phyloP scores from a whole-genome alignment of 2,113 vertebrate species.

The Percopsis transmontana region DNA sequence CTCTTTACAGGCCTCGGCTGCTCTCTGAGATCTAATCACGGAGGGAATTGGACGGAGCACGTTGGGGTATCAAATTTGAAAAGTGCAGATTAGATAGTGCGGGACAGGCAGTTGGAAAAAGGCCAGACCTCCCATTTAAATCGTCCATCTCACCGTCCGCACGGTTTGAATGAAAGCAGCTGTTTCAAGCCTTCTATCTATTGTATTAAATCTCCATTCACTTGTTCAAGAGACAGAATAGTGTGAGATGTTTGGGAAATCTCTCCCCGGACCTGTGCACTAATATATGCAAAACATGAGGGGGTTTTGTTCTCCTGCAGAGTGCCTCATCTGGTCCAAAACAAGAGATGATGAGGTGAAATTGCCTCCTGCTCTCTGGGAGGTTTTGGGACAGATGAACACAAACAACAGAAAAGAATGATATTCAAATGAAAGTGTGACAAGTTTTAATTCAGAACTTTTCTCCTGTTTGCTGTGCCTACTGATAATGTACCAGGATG shows the following conservation, averaged over 20 bases:
- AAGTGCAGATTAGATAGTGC: slow-evolving; percentile 33
- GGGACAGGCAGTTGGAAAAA: slow-evolving; percentile 7
- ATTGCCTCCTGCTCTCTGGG: slow-evolving; percentile 2
- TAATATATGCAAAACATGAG: slow-evolving; percentile 30
- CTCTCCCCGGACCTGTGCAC: slow-evolving; percentile 21
- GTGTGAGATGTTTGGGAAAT: slow-evolving; percentile 2
- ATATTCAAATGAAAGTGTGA: neutral
- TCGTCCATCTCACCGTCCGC: neutral
- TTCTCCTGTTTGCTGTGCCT: neutral
- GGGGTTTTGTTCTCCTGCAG: slow-evolving; percentile 12
- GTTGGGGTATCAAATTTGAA: slow-evolving; percentile 15
- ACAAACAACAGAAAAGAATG: neutral
- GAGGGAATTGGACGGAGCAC: slow-evolving; percentile 1
- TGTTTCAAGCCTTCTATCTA: slow-evolving; percentile 17
- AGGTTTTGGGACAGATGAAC: neutral
- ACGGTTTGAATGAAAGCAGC: slow-evolving; percentile 22
- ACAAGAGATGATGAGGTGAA: slow-evolving; percentile 17
- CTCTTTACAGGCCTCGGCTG: slow-evolving; percentile 27
- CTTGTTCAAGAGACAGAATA: neutral
- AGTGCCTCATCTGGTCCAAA: slow-evolving; percentile 16
- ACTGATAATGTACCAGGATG: neutral
- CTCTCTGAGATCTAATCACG: slow-evolving; percentile 27
- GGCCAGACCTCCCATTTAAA: slow-evolving; percentile 18
- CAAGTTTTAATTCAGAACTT: neutral
- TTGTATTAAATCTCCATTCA: neutral